Evolutionary conservation across 1,140 invertebrate genomes (phyloP), one percentile per base, ranked within the genome.

Genomic region (Belonocnema kinseyi): DNA sequence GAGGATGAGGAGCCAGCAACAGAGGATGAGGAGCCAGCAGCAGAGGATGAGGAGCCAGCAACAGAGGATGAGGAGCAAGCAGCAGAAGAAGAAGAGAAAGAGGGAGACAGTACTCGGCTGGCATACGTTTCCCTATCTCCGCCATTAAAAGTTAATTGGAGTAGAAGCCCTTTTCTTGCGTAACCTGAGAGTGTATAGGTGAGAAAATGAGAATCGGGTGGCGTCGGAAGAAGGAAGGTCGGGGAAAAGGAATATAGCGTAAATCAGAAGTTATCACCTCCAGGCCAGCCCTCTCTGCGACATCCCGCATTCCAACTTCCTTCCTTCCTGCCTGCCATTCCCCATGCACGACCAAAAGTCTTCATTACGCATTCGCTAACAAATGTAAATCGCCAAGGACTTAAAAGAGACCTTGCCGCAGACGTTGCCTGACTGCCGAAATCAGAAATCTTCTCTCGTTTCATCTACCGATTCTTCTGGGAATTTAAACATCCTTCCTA

Each of bases 91-190:
- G 19, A 78, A 73, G 61, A 53, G 40, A 72, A 73, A 61, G 61
- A 70, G 52, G 16, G 61, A 75, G 61, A 66, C 46, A 70, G 79
- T 51, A 50, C 72, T 74, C 77, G 80, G 76, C 76, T 78, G 80
- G 76, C 75, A 83, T 80, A 83, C 84, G 86, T 89, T 88, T 88
- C 83, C 85, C 85, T 88, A 89, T 89, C 87, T 88, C 79, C 75
- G 80, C 85, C 85, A 87, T 89, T 88, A 89, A 89, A 89, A 89
- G 85, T 89, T 89, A 89, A 89, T 89, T 88, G 87, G 85, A 89
- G 88, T 87, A 86, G 81, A 88, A 88, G 87, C 84, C 84, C 80
- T 80, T 73, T 80, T 82, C 79, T 70, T 75, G 76, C 79, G 78
- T 79, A 80, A 80, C 76, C 75, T 74, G 19, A 50, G 78, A 50